These are phyloP conservation scores for Liasis olivaceus DNA, from an alignment of 2,797 vertebrate species.

Conservation along the genomic window DNA sequence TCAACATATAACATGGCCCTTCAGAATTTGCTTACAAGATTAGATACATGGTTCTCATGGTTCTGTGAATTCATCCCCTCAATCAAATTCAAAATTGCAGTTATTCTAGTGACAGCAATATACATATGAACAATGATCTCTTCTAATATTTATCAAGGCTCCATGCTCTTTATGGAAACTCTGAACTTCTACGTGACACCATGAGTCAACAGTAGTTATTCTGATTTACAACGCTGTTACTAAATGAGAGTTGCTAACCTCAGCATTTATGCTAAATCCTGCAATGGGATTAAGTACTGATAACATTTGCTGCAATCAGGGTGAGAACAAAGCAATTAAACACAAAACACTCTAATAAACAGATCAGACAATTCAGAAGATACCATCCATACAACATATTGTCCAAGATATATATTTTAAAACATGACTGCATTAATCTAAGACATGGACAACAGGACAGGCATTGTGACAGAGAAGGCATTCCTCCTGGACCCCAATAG, in stretches of 20 bases:
- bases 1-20: background rate
- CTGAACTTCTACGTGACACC: conserved; percentile 22
- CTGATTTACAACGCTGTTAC: background rate
- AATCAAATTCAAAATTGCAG: background rate
- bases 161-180: background rate
- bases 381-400: background rate
- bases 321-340: background rate
- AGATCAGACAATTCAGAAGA: background rate
- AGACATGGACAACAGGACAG: background rate
- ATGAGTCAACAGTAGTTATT: background rate
- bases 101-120: background rate
- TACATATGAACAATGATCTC: background rate
- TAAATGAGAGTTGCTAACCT: conserved; percentile 9
- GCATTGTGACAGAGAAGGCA: background rate
- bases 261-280: conserved; percentile 3
- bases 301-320: background rate
- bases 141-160: background rate
- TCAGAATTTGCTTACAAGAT: background rate
- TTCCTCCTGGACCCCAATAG: background rate
- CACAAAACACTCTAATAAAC: background rate
- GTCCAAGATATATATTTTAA: background rate
- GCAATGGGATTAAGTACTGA: background rate
- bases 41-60: background rate
- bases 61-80: background rate
- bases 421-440: background rate